Evolutionary conservation across 2,113 vertebrate genomes (phyloP).

Genomic region (Carassius carassius): DNA sequence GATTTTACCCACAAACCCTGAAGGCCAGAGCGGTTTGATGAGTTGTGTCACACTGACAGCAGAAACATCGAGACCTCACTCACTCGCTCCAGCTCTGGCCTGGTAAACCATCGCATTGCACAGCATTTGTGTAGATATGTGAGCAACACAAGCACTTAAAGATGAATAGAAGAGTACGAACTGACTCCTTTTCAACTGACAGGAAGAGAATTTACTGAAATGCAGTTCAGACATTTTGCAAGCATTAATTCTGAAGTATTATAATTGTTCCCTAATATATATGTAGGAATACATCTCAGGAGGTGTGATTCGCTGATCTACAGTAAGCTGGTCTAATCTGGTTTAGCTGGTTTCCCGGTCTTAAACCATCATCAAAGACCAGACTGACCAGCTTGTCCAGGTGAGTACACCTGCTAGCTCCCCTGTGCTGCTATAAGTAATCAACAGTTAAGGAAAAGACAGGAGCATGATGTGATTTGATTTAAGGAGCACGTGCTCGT

Average conservation of each 20-base stretch:
- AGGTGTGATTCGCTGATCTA: too few species aligned
- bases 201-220: background rate
- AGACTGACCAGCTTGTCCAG: background rate
- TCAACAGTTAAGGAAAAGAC: background rate
- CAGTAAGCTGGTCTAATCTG: too few species aligned
- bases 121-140: background rate
- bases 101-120: background rate
- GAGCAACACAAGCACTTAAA: background rate
- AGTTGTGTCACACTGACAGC: conserved; percentile 25
- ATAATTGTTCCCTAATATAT: background rate
- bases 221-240: background rate
- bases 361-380: too few species aligned
- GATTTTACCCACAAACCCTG: conserved; percentile 13
- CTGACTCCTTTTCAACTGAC: background rate
- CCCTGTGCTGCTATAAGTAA: background rate
- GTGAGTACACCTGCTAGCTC: background rate
- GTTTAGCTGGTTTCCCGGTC: too few species aligned
- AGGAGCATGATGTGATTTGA: background rate
- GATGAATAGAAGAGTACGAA: background rate
- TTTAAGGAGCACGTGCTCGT: background rate
- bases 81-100: background rate
- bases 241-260: background rate
- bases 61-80: background rate
- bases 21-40: background rate
- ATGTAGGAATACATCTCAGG: background rate